Conservation (phyloP, 2,888 invertebrate species). For the Epinotia bilunana region DNA sequence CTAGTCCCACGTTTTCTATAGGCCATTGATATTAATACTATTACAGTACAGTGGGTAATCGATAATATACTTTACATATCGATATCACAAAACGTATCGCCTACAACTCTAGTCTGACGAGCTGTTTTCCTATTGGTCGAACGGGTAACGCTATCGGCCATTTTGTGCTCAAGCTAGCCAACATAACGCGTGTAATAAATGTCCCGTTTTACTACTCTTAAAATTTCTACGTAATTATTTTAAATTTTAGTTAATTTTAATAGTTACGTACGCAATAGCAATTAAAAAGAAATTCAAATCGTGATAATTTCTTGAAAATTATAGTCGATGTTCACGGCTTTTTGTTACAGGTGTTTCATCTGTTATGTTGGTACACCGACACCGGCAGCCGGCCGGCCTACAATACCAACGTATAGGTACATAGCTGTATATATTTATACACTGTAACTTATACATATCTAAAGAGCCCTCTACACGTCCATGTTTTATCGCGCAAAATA, state of each 20-base stretch:
- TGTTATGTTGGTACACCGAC: constrained; percentile 57
- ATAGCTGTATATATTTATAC: not conserved
- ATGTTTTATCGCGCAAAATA: constrained; percentile 10
- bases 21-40: too few relatives aligned
- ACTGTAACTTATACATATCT: too few relatives aligned
- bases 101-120: constrained; percentile 48
- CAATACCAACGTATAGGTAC: constrained; percentile 46
- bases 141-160: constrained; percentile 50
- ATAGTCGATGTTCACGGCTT: constrained; percentile 1
- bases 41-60: not conserved
- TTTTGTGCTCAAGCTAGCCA: constrained; percentile 61
- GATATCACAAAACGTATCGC: constrained; percentile 31
- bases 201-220: constrained; percentile 20
- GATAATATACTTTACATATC: constrained; percentile 45
- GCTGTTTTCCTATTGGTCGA: constrained; percentile 65
- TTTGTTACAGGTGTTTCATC: constrained; percentile 59
- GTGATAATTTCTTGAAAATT: not conserved
- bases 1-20: too few relatives aligned
- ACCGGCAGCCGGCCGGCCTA: constrained; percentile 54
- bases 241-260: not conserved
- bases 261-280: not conserved
- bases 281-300: not conserved
- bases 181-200: constrained; percentile 50
- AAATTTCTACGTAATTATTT: not conserved
- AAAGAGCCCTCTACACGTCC: not conserved